Conservation (phyloP, 2,113 vertebrate genomes). For the Pongo abelii region DNA sequence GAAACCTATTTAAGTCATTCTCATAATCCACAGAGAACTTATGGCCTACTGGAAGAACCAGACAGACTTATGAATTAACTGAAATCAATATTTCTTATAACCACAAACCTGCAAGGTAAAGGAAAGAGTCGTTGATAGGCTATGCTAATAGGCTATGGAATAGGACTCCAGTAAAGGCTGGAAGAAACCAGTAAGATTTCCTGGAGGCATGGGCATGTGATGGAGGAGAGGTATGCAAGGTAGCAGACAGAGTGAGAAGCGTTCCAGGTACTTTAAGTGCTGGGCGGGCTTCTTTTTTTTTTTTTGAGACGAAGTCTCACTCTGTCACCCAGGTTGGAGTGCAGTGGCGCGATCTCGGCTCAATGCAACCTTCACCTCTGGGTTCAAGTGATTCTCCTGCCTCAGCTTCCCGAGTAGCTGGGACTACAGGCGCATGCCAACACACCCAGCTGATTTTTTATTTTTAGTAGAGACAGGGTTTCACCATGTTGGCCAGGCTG, state of each 20-base stretch:
- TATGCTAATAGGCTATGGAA: not conserved
- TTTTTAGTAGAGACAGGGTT: no score
- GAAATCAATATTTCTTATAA: not conserved
- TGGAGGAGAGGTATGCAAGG: not conserved
- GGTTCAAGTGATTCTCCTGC: no score
- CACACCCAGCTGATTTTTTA: no score
- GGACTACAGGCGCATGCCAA: no score
- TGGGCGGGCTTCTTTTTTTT: not conserved
- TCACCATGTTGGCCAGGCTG: no score
- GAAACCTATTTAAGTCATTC: not conserved
- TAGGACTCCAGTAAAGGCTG: not conserved
- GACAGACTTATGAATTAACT: not conserved
- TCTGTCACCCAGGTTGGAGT: no score
- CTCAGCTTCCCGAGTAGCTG: no score
- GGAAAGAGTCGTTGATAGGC: not conserved
- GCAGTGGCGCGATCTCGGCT: no score
- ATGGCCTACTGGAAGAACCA: not conserved
- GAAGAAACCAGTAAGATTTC: not conserved
- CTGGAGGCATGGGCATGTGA: not conserved
- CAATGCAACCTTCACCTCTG: no score
- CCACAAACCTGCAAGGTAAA: not conserved
- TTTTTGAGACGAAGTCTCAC: no score
- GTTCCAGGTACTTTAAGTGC: not conserved
- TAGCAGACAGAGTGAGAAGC: not conserved
- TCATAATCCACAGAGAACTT: not conserved